Percentiles rank a stretch among this genome's conserved stretches.
Conservation (phyloP, 2,888 invertebrate genomes). For the Noctua janthina region DNA sequence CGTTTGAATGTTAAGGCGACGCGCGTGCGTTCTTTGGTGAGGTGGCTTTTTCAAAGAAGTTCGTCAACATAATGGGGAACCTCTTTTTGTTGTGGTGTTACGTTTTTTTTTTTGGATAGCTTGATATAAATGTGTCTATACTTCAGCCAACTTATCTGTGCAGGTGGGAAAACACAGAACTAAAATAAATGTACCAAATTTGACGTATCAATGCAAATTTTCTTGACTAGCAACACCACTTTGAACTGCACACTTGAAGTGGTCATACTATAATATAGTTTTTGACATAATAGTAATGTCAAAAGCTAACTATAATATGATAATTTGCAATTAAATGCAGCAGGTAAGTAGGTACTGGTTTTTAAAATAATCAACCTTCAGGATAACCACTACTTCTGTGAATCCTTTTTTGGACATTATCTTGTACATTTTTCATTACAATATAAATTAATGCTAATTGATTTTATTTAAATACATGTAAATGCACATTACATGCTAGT, state of each 20-base stretch:
- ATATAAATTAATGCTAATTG: background rate
- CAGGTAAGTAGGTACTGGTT: background rate
- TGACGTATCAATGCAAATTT: background rate
- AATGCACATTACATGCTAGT: background rate
- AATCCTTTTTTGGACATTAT: background rate
- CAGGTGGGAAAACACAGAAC: no score
- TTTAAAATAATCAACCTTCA: background rate
- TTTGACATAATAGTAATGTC: no score
- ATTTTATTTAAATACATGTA: background rate
- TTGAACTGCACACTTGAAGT: background rate
- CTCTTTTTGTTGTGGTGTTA: background rate
- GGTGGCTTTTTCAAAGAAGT: constrained; percentile 7
- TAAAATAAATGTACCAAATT: background rate
- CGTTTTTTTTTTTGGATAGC: background rate
- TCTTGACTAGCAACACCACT: no score
- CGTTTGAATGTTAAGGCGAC: constrained; percentile 72
- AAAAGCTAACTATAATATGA: no score
- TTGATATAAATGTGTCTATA: background rate
- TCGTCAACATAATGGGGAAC: constrained; percentile 9
- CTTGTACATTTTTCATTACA: constrained; percentile 3
- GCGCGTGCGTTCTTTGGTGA: constrained; percentile 10
- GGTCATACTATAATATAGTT: no score
- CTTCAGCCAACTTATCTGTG: background rate
- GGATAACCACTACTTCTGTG: background rate
- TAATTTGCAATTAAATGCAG: background rate